phyloP scores from a whole-genome alignment of 2,113 vertebrate species.

The Microtus montanus region DNA sequence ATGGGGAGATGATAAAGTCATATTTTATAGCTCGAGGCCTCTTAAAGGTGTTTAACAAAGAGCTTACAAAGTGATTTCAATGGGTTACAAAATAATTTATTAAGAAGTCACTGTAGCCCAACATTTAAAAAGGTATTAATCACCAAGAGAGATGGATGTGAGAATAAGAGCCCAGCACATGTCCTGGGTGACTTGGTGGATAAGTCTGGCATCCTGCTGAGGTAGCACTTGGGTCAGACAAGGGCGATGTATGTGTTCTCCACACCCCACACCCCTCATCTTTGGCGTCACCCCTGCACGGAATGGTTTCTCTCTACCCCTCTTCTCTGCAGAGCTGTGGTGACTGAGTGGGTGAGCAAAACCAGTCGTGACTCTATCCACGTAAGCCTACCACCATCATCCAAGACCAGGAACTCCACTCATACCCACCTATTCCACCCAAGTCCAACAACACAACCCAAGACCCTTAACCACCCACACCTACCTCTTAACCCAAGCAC shows the following conservation, averaged over 20 bases:
- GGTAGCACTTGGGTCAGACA: neutral
- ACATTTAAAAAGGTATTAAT: slow-evolving; percentile 74
- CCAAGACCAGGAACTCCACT: neutral
- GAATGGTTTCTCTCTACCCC: neutral
- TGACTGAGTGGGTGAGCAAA: neutral
- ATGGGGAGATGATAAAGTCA: slow-evolving; percentile 80
- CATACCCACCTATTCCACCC: neutral
- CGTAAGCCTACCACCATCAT: neutral
- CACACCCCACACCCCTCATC: accelerated
- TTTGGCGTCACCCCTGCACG: neutral
- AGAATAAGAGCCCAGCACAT: neutral
- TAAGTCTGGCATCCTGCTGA: accelerated
- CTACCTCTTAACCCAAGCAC: neutral
- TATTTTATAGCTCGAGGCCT: slow-evolving; percentile 82
- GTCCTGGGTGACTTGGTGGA: neutral
- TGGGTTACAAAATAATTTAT: slow-evolving; percentile 72
- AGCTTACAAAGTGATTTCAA: slow-evolving; percentile 81
- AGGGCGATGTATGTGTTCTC: accelerated
- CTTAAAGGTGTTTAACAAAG: slow-evolving; percentile 82
- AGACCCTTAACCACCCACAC: neutral
- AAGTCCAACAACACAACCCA: neutral
- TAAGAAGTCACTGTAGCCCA: slow-evolving; percentile 60
- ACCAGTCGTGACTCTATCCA: neutral
- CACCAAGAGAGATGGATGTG: slow-evolving; percentile 50
- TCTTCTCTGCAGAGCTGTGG: neutral